Percentiles rank a stretch among this genome's conserved stretches.
Conservation (phyloP, 2,888 invertebrate genomes). For the Pachymerium ferrugineum region DNA sequence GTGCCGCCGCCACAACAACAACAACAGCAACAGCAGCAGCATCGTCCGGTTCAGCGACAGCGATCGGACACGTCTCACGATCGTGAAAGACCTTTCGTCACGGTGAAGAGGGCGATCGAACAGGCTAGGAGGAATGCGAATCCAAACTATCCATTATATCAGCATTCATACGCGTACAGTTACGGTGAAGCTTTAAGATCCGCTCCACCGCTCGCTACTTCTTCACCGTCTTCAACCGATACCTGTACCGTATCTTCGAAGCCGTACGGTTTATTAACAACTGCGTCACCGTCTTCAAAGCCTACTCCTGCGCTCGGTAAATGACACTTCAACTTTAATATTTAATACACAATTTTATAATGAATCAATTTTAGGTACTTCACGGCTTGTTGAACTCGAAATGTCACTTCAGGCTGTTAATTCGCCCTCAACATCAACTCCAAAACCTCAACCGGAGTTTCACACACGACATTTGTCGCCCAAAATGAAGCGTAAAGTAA, state of each 20-base stretch:
- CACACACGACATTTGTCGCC: not conserved
- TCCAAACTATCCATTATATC: constrained; percentile 21
- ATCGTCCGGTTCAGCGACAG: constrained; percentile 46
- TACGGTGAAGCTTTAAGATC: not conserved
- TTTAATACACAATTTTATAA: too few species aligned
- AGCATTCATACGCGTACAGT: constrained; percentile 16
- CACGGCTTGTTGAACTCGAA: constrained; percentile 39
- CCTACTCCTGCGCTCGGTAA: not conserved
- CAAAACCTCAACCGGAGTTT: not conserved
- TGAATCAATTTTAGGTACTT: constrained; percentile 34
- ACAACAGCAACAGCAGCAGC: constrained; percentile 43
- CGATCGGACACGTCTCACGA: constrained; percentile 46
- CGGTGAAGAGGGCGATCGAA: constrained; percentile 57
- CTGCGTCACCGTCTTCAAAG: not conserved
- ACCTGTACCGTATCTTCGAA: too few species aligned
- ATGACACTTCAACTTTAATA: not conserved
- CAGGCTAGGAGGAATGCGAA: constrained; percentile 17
- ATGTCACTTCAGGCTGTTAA: constrained; percentile 38
- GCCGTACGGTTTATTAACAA: constrained; percentile 21
- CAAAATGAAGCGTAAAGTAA: constrained; percentile 8
- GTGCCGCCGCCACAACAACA: constrained; percentile 39
- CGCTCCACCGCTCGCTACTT: constrained; percentile 25
- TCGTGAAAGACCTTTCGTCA: constrained; percentile 60
- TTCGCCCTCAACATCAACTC: constrained; percentile 32
- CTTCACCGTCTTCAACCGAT: constrained; percentile 17